phyloP scores from a whole-genome alignment of 2,797 vertebrate genomes.

The Pseudomugil gertrudae region DNA sequence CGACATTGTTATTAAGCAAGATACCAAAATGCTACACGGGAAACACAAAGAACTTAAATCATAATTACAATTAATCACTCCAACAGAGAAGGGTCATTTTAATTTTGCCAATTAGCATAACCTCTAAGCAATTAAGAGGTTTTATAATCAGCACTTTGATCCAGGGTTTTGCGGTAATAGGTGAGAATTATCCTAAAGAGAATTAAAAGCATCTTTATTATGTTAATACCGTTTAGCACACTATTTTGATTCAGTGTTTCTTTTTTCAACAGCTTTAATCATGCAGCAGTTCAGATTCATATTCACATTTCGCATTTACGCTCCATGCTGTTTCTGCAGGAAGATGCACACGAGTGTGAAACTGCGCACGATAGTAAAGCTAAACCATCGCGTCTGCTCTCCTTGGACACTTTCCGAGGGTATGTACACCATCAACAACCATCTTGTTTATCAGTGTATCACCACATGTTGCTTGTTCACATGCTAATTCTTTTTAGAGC shows the following conservation, averaged over 20 bases:
- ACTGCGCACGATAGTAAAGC: constrained; percentile 32
- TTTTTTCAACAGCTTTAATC: background rate
- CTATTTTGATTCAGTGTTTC: background rate
- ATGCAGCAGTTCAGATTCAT: background rate
- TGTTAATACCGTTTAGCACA: background rate
- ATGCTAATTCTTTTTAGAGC: constrained; percentile 61
- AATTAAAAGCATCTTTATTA: background rate
- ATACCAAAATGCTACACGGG: background rate
- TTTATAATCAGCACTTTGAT: background rate
- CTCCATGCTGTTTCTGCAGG: constrained; percentile 50
- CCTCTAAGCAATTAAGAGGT: background rate
- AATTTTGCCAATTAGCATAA: background rate
- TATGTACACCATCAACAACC: constrained; percentile 64
- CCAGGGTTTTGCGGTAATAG: background rate
- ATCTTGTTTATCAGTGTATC: constrained; percentile 51
- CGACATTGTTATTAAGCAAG: too few species aligned
- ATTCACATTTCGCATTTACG: background rate
- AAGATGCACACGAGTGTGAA: constrained; percentile 30
- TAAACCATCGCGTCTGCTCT: constrained; percentile 76
- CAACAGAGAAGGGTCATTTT: background rate
- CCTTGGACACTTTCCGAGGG: constrained; percentile 84
- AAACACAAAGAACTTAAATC: background rate
- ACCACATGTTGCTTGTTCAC: constrained; percentile 56
- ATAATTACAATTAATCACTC: background rate
- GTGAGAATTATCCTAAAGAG: background rate